Evolutionary conservation across 2,888 invertebrate species (phyloP).

Genomic region (Tubulanus polymorphus): DNA sequence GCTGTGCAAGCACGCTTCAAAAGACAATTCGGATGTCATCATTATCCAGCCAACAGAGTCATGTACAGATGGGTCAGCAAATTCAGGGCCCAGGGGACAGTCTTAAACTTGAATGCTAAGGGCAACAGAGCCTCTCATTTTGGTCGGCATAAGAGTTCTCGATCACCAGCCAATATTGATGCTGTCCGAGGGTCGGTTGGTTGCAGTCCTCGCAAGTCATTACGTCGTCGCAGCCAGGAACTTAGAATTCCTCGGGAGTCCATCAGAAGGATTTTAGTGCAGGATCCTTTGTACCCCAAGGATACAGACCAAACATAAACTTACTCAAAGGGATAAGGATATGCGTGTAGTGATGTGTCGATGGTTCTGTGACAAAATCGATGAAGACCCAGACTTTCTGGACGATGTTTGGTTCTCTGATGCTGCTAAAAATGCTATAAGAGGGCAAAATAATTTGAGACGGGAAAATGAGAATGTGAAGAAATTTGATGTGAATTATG

Average conservation of each 20-base stretch:
- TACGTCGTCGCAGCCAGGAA: not conserved
- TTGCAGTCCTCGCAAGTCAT: not conserved
- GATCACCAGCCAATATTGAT: not conserved
- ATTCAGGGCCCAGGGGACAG: not conserved
- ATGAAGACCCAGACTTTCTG: too few species aligned
- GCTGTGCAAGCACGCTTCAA: not conserved
- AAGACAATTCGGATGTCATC: not conserved
- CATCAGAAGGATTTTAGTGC: not conserved
- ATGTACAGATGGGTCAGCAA: not conserved
- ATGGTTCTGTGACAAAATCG: not conserved
- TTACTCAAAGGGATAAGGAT: not conserved
- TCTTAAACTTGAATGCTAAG: not conserved
- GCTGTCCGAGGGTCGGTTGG: not conserved
- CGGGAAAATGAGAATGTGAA: too few species aligned
- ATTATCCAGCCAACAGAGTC: not conserved
- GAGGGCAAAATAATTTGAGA: too few species aligned
- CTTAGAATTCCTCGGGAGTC: not conserved
- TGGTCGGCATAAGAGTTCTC: not conserved
- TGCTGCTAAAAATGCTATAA: too few species aligned
- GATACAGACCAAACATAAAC: not conserved
- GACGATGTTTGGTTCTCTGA: too few species aligned
- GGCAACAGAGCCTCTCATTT: not conserved
- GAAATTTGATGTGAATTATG: too few species aligned
- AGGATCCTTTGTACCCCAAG: not conserved
- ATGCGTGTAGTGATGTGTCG: not conserved